Conservation (phyloP, 2,113 vertebrate species). For the Oryzias javanicus region DNA sequence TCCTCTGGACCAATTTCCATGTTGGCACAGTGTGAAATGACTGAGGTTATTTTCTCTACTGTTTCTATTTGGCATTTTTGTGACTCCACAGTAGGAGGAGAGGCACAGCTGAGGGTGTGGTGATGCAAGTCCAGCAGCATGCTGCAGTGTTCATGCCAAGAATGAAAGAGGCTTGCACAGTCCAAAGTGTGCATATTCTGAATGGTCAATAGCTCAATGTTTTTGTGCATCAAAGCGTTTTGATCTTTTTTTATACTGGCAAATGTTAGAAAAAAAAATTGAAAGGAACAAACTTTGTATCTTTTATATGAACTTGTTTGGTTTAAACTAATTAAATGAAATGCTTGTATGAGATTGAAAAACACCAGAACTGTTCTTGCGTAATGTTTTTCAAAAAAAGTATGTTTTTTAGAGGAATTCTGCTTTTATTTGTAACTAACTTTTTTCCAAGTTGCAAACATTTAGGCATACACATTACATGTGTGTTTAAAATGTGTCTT, state of each 20-base stretch:
- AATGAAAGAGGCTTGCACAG: conserved; percentile 24
- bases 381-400: too few relatives aligned
- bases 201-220: conserved; percentile 6
- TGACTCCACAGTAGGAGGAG: conserved; percentile 15
- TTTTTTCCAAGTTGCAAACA: too few relatives aligned
- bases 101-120: conserved; percentile 19
- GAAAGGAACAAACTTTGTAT: background rate
- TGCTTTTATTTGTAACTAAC: too few relatives aligned
- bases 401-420: too few relatives aligned
- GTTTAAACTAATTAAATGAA: too few relatives aligned
- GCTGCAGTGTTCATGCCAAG: conserved; percentile 16
- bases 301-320: too few relatives aligned
- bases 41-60: conserved; percentile 18
- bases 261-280: background rate
- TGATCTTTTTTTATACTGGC: background rate
- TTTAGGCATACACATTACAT: too few relatives aligned
- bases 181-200: conserved; percentile 2
- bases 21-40: conserved; percentile 24
- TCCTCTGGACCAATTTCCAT: conserved; percentile 24
- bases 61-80: conserved; percentile 28
- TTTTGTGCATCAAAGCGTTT: background rate
- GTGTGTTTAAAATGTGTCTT: too few relatives aligned
- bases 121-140: conserved; percentile 23
- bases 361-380: too few relatives aligned
- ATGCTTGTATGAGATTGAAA: too few relatives aligned